phyloP scores from a whole-genome alignment of 1,140 invertebrate species.

The Lepidurus couesii region DNA sequence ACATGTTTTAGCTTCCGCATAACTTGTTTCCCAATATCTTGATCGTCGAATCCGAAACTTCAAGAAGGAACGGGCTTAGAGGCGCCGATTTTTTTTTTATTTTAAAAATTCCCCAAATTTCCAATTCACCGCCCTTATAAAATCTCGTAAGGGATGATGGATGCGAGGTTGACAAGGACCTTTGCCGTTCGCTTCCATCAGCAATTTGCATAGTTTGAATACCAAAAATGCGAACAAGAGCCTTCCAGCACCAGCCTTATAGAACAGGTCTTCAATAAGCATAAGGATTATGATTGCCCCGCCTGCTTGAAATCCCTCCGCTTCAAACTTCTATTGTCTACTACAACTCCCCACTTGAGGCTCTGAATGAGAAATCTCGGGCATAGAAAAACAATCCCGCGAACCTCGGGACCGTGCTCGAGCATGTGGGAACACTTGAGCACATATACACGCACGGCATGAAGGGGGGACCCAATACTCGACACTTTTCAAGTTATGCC shows the following conservation, averaged over 20 bases:
- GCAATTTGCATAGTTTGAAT: conserved; percentile 20
- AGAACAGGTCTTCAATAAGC: not conserved
- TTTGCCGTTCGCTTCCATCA: not conserved
- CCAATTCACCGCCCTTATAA: conserved; percentile 8
- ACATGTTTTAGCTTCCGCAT: no score
- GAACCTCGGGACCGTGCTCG: not conserved
- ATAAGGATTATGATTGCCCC: not conserved
- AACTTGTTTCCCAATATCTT: no score
- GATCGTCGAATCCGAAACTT: not conserved
- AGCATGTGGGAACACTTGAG: not conserved
- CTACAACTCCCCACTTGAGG: conserved; percentile 5
- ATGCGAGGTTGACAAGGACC: conserved; percentile 4
- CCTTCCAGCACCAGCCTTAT: not conserved
- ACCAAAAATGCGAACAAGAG: conserved; percentile 18
- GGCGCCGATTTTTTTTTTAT: not conserved
- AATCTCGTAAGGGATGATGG: not conserved
- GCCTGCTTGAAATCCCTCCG: not conserved
- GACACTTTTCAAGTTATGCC: no score
- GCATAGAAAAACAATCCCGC: not conserved
- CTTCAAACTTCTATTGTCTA: not conserved
- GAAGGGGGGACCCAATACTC: not conserved
- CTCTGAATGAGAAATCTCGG: not conserved
- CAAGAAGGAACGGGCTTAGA: not conserved
- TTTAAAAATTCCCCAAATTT: not conserved
- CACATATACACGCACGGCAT: not conserved